Percentiles rank a stretch among this genome's conserved stretches.
Evolutionary conservation across 2,888 invertebrate species (phyloP).

Genomic region (Acronicta leporina): DNA sequence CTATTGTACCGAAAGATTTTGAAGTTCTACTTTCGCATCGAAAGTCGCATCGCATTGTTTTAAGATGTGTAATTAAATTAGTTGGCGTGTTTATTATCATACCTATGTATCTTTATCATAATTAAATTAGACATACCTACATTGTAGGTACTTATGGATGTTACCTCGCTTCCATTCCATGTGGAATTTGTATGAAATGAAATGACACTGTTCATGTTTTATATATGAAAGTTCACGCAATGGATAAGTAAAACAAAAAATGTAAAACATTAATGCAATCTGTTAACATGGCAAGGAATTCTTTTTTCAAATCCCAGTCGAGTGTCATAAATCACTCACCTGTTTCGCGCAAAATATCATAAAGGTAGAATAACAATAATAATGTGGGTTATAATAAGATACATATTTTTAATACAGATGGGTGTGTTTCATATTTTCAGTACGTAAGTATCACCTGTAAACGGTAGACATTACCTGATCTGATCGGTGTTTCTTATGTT

Average conservation of each 20-base stretch:
- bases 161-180: conserved; percentile 31
- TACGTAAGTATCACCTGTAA: no score
- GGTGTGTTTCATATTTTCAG: conserved; percentile 10
- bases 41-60: no score
- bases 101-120: conserved; percentile 25
- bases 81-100: conserved; percentile 26
- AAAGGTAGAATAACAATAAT: conserved; percentile 57
- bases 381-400: conserved; percentile 49
- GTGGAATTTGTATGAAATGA: conserved; percentile 40
- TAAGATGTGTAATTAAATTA: conserved; percentile 6
- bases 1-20: neutral
- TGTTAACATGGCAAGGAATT: conserved; percentile 77
- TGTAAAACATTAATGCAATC: conserved; percentile 77
- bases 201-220: conserved; percentile 43
- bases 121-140: conserved; percentile 37
- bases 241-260: conserved; percentile 62
- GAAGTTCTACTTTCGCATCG: no score
- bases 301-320: conserved; percentile 78
- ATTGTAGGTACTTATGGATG: conserved; percentile 22
- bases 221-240: conserved; percentile 40
- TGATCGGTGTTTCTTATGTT: no score
- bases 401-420: conserved; percentile 40
- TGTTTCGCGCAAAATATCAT: conserved; percentile 79
- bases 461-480: no score
- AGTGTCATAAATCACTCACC: conserved; percentile 84